Base-by-base conservation (phyloP, 2,113 vertebrate species). In the Calyptomena viridis region DNA sequence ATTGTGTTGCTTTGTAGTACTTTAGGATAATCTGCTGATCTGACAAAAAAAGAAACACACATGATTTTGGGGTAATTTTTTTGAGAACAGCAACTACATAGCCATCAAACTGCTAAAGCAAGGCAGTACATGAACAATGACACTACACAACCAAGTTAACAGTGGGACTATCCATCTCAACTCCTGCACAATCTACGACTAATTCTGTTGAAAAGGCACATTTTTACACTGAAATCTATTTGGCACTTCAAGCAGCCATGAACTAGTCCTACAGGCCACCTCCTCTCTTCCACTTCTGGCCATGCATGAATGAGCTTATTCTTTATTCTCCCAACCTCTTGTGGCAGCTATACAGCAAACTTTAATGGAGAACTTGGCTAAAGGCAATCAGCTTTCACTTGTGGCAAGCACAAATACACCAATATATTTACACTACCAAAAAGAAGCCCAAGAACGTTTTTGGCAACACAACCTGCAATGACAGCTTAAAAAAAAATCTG, bases 281-380 rank as follows among this genome's bases (percentile, higher is more conserved):
- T 73, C 9, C 17, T 40, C 71, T 55, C 14, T 67, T 52, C 47
- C 0, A 0, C 46, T 85, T 69, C 82, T 83, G 28, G 40, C 25
- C 63, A 83, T 0, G 46, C 24, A 3, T 37, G 20, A 92, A 73
- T 0, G 5, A 21, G 47, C 25, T 55, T 40, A 9, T 1, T 53
- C 18, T 73, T n/a, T n/a, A 49, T 27, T 53, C 18, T 73, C 21
- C 33, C 69, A 87, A 28, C 1, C 47, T 27, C 21, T 6, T 2
- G 2, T 0, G 11, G 35, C 49, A 79, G 37, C 14, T 44, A 39
- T 0, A 0, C 40, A 3, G 1, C 5, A 69, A 87, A 67, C 8
- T 30, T 39, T 50, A 33, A 55, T 2, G 5, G 49, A 74, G 9
- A 78, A 72, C 17, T 5, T 8, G 15, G 12, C 30, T 60, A 68